Conservation (phyloP, 2,888 invertebrate species). For the Salticus scenicus region DNA sequence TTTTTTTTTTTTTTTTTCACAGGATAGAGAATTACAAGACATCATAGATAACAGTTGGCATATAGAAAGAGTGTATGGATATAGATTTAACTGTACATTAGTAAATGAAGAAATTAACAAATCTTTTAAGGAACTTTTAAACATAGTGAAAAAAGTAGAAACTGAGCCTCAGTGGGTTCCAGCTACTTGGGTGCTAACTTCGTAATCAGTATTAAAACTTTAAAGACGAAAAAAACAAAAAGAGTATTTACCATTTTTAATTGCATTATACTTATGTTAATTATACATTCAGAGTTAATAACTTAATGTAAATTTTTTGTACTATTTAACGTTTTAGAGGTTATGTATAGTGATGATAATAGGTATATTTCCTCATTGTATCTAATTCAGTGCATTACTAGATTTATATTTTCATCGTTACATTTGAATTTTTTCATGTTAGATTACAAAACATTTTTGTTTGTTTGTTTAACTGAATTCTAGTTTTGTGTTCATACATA, state of each 20-base stretch:
- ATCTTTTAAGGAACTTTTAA: constrained; percentile 90
- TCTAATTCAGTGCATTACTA: neutral
- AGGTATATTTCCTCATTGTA: neutral
- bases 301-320: constrained; percentile 45
- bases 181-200: constrained; percentile 83
- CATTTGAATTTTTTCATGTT: too few species aligned
- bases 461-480: neutral
- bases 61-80: constrained; percentile 93
- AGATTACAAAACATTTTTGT: neutral
- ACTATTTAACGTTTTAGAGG: constrained; percentile 34
- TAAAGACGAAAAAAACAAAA: too few species aligned
- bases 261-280: constrained; percentile 53
- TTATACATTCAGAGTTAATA: constrained; percentile 29
- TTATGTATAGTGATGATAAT: neutral
- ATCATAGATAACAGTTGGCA: constrained; percentile 89
- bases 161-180: constrained; percentile 97
- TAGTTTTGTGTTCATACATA: neutral
- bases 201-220: constrained; percentile 58
- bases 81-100: constrained; percentile 93
- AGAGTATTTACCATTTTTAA: neutral
- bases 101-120: constrained; percentile 91
- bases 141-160: constrained; percentile 88
- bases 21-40: constrained; percentile 94
- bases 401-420: neutral
- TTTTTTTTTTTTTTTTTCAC: constrained; percentile 74